Percentiles rank a stretch among this genome's conserved stretches.
phyloP scores from a whole-genome alignment of 2,113 vertebrate species.

The Heterotilapia buettikoferi region DNA sequence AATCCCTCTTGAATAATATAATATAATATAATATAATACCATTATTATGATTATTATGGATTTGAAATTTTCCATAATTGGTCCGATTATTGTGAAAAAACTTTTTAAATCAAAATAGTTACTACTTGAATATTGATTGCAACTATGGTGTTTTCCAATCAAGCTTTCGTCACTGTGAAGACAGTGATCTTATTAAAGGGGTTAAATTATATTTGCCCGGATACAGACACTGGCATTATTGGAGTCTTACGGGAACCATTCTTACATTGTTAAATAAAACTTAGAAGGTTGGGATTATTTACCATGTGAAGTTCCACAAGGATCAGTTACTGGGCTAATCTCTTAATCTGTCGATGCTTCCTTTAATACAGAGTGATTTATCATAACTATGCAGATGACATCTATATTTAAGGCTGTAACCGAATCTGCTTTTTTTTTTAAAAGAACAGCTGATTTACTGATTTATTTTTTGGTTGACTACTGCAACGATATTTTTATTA shows the following conservation, averaged over 20 bases:
- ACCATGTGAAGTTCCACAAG: neutral
- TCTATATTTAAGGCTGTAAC: neutral
- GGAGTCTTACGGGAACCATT: neutral
- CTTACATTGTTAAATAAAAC: neutral
- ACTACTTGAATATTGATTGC: neutral
- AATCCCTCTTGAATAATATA: neutral
- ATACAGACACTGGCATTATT: neutral
- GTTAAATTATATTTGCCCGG: neutral
- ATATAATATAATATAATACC: neutral
- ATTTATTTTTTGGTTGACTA: neutral
- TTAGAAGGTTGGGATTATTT: neutral
- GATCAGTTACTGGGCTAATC: no score
- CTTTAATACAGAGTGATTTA: no score
- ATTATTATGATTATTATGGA: neutral
- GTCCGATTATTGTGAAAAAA: neutral
- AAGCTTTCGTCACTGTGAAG: neutral
- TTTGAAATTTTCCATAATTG: neutral
- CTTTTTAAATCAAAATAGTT: neutral
- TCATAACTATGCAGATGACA: neutral
- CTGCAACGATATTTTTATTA: neutral
- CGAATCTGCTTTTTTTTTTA: neutral
- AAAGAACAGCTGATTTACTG: neutral
- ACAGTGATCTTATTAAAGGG: neutral
- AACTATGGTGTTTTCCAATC: neutral
- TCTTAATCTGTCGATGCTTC: no score